Base-by-base conservation (phyloP, 2,888 invertebrate genomes). In the Drosophila multiciliata region DNA sequence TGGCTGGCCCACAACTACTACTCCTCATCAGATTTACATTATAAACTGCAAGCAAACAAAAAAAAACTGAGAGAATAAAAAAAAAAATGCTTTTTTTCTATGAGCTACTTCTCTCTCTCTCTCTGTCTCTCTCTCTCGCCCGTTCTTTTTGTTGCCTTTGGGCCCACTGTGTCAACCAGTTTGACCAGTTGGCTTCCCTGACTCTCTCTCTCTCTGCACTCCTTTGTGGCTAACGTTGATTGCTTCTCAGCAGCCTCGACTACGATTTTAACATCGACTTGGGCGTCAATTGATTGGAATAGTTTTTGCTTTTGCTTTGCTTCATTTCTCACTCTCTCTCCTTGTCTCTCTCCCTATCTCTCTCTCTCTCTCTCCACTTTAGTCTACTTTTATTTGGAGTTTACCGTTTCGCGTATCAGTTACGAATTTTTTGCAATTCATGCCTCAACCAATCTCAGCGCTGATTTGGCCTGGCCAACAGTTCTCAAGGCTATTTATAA, bases 141-240 rank as follows among this genome's bases (percentile, higher is more conserved):
- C n/a, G 49, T 26, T 26, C 52, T 20, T 2, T 40, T 36, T 0
- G 17, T 49, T 65, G 63, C 62, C 67, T 60, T 67, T 87, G 85
- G 79, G 75, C 79, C 79, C 81, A 87, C 71, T 83, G 75, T 86
- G 82, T 83, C 87, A 87, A 87, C 88, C 80, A 83, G 86, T 88
- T 88, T 82, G 80, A 88, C 86, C 80, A 80, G 86, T 88, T 88
- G 75, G 71, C 71, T 86, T 79, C 68, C 60, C 63, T 75, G 70
- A 66, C 71, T 69, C 52, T 40, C 63, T 75, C 68, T 65, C 71
- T 69, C 52, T 40, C 54, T 63, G 68, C 66, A 59, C 73, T 66
- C 75, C 65, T 77, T 75, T 78, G 72, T 75, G 80, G 77, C 81
- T 74, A 64, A 73, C 67, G 73, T 55, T 77, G 78, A 82, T 83